Percentiles rank a stretch among this genome's conserved stretches.
Conservation (phyloP, 2,113 vertebrate species). For the Lophotis ruficrista region DNA sequence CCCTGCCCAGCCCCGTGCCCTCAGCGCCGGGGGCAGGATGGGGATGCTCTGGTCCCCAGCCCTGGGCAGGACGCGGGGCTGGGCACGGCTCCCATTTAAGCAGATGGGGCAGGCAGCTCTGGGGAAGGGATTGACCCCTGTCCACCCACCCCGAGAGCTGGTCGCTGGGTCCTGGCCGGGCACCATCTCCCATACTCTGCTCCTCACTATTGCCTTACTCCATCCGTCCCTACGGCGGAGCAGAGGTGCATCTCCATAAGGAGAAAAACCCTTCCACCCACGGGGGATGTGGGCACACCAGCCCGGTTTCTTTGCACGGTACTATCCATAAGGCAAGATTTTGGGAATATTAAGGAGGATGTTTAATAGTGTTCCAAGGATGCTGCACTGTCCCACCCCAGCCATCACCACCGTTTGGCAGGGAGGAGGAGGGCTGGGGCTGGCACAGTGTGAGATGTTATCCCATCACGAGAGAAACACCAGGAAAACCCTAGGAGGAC, state of each 20-base stretch:
- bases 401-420: fast-evolving
- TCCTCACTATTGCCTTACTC: neutral
- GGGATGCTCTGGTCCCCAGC: neutral
- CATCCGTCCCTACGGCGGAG: fast-evolving
- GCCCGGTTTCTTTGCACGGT: neutral
- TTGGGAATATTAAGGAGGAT: neutral
- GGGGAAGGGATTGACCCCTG: neutral
- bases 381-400: neutral
- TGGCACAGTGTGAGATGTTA: neutral
- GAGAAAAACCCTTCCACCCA: neutral
- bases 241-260: neutral
- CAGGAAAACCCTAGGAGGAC: neutral
- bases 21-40: fast-evolving
- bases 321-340: neutral
- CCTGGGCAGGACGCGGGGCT: fast-evolving
- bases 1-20: fast-evolving
- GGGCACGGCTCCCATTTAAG: neutral
- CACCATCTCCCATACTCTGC: fast-evolving
- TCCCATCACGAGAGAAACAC: neutral
- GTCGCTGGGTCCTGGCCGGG: neutral
- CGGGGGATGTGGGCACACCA: fast-evolving
- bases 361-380: neutral
- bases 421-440: neutral
- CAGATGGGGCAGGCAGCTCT: neutral
- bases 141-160: fast-evolving